Evolutionary conservation across 2,888 invertebrate species (phyloP).

Genomic region (Amblyjoppa proteus): DNA sequence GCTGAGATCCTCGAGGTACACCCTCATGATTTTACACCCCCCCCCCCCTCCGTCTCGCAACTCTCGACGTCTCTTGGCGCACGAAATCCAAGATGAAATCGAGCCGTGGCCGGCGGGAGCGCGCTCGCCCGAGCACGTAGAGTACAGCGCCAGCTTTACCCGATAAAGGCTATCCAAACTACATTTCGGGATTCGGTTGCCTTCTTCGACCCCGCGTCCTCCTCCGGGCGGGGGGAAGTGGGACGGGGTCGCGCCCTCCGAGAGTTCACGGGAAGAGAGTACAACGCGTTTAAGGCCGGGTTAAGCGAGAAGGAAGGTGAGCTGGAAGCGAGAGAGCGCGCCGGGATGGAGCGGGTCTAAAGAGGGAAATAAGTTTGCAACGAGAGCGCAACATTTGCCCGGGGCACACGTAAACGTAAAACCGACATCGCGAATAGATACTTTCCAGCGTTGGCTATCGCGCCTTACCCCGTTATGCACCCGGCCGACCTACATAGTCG

Average conservation of each 20-base stretch:
- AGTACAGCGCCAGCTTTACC: conserved; percentile 49
- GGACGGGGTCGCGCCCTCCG: not conserved
- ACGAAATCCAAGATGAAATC: conserved; percentile 62
- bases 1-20: conserved; percentile 9
- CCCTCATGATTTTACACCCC: conserved; percentile 16
- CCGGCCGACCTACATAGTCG: not conserved
- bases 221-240: not conserved
- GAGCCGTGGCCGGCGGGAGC: conserved; percentile 45
- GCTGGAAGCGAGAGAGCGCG: conserved; percentile 13
- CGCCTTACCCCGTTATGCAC: conserved; percentile 29
- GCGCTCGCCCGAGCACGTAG: conserved; percentile 45
- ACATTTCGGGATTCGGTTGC: conserved; percentile 57
- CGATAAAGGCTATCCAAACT: conserved; percentile 66
- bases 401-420: conserved; percentile 56
- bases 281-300: conserved; percentile 10
- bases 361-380: conserved; percentile 61
- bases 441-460: conserved; percentile 36
- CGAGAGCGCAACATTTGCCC: conserved; percentile 56
- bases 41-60: not conserved
- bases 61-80: conserved; percentile 20
- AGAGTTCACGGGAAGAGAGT: not conserved
- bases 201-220: not conserved
- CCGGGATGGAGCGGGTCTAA: conserved; percentile 30
- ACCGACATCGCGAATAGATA: conserved; percentile 58
- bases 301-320: conserved; percentile 32